These are phyloP conservation scores for Gonatopus flavifemur DNA, from an alignment of 1,140 invertebrate genomes.

Conservation along the genomic window DNA sequence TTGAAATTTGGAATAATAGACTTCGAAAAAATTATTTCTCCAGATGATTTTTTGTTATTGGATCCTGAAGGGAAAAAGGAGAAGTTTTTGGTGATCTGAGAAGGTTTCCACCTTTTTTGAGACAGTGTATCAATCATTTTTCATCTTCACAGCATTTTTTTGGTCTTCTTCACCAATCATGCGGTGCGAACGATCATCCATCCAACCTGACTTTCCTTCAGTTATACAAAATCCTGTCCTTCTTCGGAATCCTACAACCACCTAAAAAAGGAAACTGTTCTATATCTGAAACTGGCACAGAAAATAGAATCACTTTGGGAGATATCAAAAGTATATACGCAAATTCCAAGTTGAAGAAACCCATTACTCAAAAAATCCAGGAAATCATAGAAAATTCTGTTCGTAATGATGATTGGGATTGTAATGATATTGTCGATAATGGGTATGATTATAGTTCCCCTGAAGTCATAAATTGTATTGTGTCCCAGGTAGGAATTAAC, in stretches of 20 bases:
- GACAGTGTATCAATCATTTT: no score
- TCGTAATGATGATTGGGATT: neutral
- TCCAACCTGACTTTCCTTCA: slow-evolving; percentile 4
- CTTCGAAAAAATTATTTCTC: no score
- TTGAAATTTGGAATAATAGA: no score
- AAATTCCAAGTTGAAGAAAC: neutral
- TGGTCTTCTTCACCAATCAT: neutral
- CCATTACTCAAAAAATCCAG: neutral
- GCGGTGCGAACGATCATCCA: slow-evolving; percentile 1
- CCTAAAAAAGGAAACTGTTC: slow-evolving; percentile 5
- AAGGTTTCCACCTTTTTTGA: no score
- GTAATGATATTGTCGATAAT: no score
- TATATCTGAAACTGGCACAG: neutral
- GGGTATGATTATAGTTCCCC: neutral
- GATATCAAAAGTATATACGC: no score
- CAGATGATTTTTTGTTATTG: no score
- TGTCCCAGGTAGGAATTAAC: no score
- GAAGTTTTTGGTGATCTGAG: no score
- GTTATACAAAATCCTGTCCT: slow-evolving; percentile 1
- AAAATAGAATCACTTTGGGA: neutral
- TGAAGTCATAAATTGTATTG: neutral
- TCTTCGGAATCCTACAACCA: slow-evolving; percentile 5
- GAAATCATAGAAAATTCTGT: neutral
- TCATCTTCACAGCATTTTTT: neutral
- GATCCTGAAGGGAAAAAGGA: no score